Evolutionary conservation across 2,888 invertebrate genomes (phyloP).

Genomic region (Drosophila sordidula): DNA sequence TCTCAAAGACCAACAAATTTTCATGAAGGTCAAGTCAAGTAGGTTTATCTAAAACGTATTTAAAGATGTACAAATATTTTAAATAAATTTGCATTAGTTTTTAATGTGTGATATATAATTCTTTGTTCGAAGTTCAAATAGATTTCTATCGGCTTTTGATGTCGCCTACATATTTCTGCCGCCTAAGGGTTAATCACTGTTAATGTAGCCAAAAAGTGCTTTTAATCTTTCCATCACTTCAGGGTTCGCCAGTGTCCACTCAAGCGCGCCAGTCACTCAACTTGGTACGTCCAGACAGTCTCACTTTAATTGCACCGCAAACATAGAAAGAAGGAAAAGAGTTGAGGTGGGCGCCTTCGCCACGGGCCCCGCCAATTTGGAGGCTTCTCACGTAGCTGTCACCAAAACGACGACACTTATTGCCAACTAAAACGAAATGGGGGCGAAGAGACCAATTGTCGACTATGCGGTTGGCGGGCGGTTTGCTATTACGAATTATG

Average conservation of each 20-base stretch:
- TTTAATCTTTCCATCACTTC: constrained; percentile 3
- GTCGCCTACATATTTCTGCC: background rate
- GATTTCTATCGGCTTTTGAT: too few relatives aligned
- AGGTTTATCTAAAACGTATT: background rate
- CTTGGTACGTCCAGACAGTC: constrained; percentile 7
- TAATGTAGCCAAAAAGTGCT: background rate
- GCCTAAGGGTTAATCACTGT: background rate
- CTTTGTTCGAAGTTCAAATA: too few relatives aligned
- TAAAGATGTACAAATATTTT: background rate
- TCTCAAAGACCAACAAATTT: constrained; percentile 6
- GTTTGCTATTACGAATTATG: background rate
- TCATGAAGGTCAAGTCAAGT: background rate
- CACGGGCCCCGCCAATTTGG: constrained; percentile 15
- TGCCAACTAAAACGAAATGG: constrained; percentile 2
- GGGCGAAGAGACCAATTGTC: background rate
- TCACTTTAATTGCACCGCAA: constrained; percentile 59
- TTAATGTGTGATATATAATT: too few relatives aligned
- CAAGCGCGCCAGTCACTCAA: constrained; percentile 29
- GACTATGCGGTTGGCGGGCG: background rate
- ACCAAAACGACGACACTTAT: constrained; percentile 23
- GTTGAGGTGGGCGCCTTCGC: constrained; percentile 17
- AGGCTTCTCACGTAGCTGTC: constrained; percentile 38
- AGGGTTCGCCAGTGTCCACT: constrained; percentile 35
- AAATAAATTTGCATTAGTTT: background rate
- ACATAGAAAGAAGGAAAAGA: constrained; percentile 40